These are phyloP conservation scores for Capreolus pygargus DNA, from an alignment of 2,113 vertebrate genomes.

Conservation along the genomic window DNA sequence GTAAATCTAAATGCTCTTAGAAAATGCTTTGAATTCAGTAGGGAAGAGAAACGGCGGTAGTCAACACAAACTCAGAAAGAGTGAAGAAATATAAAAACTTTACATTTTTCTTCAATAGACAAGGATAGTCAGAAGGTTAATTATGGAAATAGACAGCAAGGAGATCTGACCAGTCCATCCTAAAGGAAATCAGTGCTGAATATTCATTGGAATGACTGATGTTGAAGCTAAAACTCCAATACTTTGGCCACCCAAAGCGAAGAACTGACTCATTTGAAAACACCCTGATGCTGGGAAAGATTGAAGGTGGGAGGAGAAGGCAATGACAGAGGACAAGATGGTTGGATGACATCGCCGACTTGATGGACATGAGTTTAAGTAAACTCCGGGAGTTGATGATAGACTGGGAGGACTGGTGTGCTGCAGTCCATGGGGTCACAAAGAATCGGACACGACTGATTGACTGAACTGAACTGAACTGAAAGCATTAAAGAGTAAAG, in stretches of 20 bases:
- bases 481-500: not conserved
- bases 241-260: rapidly evolving
- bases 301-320: not conserved
- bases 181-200: not conserved
- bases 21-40: not conserved
- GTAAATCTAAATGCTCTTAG: not conserved
- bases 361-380: not conserved
- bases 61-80: not conserved
- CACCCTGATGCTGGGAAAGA: not conserved
- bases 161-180: not conserved
- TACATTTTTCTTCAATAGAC: not conserved
- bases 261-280: not conserved
- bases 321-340: not conserved
- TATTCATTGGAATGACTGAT: not conserved
- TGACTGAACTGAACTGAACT: not conserved
- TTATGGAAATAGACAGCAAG: not conserved
- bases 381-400: not conserved
- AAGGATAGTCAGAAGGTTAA: not conserved
- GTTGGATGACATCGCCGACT: not conserved
- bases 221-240: not conserved
- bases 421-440: not conserved
- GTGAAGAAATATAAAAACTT: not conserved
- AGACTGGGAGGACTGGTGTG: not conserved
- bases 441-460: rapidly evolving
- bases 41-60: not conserved